Conservation (phyloP, 2,888 invertebrate species). For the Sarcophaga variegata region DNA sequence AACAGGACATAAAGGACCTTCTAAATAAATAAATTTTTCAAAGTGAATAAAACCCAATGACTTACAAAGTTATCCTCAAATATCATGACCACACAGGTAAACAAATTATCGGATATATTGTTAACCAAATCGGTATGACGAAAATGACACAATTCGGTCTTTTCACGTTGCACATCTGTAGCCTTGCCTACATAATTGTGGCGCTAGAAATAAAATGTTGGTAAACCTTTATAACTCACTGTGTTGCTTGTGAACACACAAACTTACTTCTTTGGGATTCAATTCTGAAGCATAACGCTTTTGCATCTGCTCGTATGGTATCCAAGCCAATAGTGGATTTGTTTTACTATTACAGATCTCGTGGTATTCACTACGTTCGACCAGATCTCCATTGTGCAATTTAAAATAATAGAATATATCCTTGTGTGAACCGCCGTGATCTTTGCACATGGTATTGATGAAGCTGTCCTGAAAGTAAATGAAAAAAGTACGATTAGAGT, state of each 20-base stretch:
- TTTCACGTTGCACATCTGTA: slow-evolving; percentile 75
- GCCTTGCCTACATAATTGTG: slow-evolving; percentile 78
- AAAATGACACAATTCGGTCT: slow-evolving; percentile 78
- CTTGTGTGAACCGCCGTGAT: slow-evolving; percentile 74
- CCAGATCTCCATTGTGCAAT: slow-evolving; percentile 76
- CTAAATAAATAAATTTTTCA: neutral
- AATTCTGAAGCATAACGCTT: slow-evolving; percentile 74
- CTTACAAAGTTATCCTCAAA: slow-evolving; percentile 80
- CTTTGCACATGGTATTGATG: slow-evolving; percentile 77
- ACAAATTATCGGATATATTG: slow-evolving; percentile 74
- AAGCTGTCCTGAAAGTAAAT: slow-evolving; percentile 74
- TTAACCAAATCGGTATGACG: slow-evolving; percentile 77
- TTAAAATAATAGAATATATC: slow-evolving; percentile 77
- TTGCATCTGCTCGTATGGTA: slow-evolving; percentile 75
- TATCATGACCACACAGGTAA: slow-evolving; percentile 78
- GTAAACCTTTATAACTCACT: neutral
- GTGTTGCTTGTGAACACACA: slow-evolving; percentile 53
- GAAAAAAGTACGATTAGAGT: neutral
- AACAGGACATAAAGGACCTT: slow-evolving; percentile 30
- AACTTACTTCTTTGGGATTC: slow-evolving; percentile 76
- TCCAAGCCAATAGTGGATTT: slow-evolving; percentile 76
- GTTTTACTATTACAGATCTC: slow-evolving; percentile 73
- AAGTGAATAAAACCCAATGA: slow-evolving; percentile 23
- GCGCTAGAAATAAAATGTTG: slow-evolving; percentile 65
- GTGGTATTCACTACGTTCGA: slow-evolving; percentile 74